phyloP scores from a whole-genome alignment of 2,888 invertebrate species.

The Diaperis boleti region DNA sequence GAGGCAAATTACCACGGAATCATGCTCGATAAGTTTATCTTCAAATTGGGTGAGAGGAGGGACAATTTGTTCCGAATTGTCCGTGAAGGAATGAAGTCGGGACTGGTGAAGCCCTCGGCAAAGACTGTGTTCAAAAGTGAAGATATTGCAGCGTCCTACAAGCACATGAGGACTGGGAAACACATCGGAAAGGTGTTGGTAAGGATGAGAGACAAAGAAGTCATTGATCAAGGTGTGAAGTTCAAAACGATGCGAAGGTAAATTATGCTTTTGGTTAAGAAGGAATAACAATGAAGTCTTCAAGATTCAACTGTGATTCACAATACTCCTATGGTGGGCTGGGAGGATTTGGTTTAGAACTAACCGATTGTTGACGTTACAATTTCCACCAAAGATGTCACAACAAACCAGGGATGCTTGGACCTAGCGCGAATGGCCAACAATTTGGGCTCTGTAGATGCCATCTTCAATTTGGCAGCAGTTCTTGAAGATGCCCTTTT shows the following conservation, averaged over 20 bases:
- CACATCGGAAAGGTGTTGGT: conserved; percentile 82
- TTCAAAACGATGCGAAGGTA: background rate
- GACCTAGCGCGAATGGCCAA: too few species aligned
- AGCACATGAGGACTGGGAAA: conserved; percentile 76
- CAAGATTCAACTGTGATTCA: conserved; percentile 69
- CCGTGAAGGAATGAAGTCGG: conserved; percentile 54
- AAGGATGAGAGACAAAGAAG: conserved; percentile 60
- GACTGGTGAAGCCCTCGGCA: conserved; percentile 78
- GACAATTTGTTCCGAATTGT: too few species aligned
- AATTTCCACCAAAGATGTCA: conserved; percentile 78
- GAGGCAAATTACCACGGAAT: conserved; percentile 84
- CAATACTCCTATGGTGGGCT: conserved; percentile 87
- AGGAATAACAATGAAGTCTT: background rate
- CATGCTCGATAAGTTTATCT: conserved; percentile 72
- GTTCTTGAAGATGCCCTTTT: conserved; percentile 80
- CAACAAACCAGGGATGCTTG: conserved; percentile 76
- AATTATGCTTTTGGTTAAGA: background rate
- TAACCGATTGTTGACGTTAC: conserved; percentile 78
- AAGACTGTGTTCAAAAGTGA: conserved; percentile 74
- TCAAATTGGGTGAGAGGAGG: background rate
- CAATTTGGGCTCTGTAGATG: conserved; percentile 80
- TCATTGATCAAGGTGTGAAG: background rate
- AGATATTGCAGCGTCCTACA: conserved; percentile 80
- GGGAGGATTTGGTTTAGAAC: conserved; percentile 92
- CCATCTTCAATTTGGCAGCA: conserved; percentile 91